Evolutionary conservation across 2,888 invertebrate species (phyloP), one percentile per base, ranked within the genome.

Genomic region (Caenorhabditis panamensis): DNA sequence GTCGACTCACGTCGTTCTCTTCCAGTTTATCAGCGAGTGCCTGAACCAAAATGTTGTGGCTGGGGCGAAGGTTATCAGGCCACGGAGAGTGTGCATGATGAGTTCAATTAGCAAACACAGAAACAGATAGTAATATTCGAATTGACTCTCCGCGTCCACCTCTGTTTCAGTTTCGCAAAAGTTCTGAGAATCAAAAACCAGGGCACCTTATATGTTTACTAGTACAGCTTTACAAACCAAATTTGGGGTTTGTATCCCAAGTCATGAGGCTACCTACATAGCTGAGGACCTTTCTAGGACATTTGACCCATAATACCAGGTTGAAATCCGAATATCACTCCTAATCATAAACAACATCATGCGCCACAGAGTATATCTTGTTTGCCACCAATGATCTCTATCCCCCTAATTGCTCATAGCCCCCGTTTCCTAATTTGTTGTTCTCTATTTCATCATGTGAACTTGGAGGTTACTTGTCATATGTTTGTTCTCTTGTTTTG

Each of bases 1-100:
- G 26, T 26, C 56, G 54, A 54, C 56, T 41, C 44, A 26, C 28
- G 13, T 36, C 37, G 36, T 41, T 53, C 18, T 18, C 26, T 20
- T 22, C 37, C 51, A 36, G 41, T 24, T 54, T 71, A 62, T 71
- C 62, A 71, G 71, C 24, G n/a, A 8, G 16, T 44, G 13, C 71
- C 62, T 62, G 62, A 62, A 62, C 68, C 68, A 51, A 36, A 9
- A 5, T 47, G 41, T 37, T 59, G 24, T 59, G 22, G 26, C 28
- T 54, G 41, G 69, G 71, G 71, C 71, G 71, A 71, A 71, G 71
- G 71, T 71, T 71, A 71, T 71, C 71, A 71, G 54, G 54, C 51
- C 24, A 24, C 9, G 24, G 36, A 58, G 36, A 58, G 51, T 18
- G 51, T 13, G 28, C 20, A 3, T 31, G 31, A 22, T 13, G 20